Conservation (phyloP, 37 sponge, comb jelly and placozoan species). For the Halichondria panicea region DNA sequence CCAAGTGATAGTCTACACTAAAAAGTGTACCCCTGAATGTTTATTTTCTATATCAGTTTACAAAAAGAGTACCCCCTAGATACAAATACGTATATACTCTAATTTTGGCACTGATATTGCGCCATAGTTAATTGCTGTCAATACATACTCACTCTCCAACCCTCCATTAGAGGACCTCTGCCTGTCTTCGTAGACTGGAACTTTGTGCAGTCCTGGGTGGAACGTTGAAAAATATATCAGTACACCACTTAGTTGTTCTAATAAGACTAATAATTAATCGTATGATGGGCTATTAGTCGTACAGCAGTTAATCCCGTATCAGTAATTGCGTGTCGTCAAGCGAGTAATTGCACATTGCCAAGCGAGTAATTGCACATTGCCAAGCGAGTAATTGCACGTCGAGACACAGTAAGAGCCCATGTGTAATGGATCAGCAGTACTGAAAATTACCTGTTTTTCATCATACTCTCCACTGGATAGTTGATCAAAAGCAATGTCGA, state of each 20-base stretch:
- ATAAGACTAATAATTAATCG: background rate
- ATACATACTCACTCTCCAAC: slow-evolving; percentile 69
- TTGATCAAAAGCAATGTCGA: slow-evolving; percentile 70
- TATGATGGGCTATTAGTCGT: background rate
- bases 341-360: too few relatives aligned
- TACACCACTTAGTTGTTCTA: background rate
- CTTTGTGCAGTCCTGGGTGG: slow-evolving; percentile 48
- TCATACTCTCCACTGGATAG: slow-evolving; percentile 25
- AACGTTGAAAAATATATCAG: background rate
- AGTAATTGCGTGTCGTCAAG: background rate
- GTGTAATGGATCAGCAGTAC: background rate
- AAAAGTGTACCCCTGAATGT: too few relatives aligned
- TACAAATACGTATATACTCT: too few relatives aligned
- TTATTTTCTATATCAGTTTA: too few relatives aligned
- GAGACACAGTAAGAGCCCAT: background rate
- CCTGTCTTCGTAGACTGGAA: slow-evolving; percentile 77
- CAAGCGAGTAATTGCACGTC: background rate
- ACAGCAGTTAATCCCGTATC: background rate
- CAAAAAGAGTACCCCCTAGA: too few relatives aligned
- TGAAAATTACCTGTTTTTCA: slow-evolving; percentile 18
- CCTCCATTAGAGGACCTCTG: slow-evolving; percentile 59
- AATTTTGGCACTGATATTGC: too few relatives aligned
- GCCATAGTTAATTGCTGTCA: too few relatives aligned
- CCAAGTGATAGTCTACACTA: too few relatives aligned
- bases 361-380: background rate